Conservation (phyloP, 2,888 invertebrate species). For the Julus scandinavius region DNA sequence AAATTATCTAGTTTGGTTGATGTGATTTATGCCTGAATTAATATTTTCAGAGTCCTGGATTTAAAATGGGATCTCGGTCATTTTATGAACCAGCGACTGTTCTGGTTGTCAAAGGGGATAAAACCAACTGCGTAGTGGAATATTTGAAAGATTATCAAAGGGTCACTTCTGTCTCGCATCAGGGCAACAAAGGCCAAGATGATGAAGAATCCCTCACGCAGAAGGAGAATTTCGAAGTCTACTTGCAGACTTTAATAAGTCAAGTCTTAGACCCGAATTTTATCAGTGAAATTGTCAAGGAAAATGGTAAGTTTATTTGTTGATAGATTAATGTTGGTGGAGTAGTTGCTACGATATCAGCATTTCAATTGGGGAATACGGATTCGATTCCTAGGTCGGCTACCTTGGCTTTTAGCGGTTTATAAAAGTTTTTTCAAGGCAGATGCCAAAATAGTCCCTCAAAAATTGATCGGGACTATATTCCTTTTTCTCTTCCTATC, state of each 20-base stretch:
- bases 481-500: too few species aligned
- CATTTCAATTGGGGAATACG: too few species aligned
- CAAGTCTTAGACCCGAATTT: slow-evolving; percentile 91
- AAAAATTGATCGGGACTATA: too few species aligned
- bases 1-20: slow-evolving; percentile 16
- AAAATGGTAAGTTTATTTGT: slow-evolving; percentile 77
- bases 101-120: slow-evolving; percentile 78
- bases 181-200: slow-evolving; percentile 45
- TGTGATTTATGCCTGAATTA: not conserved
- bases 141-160: slow-evolving; percentile 65
- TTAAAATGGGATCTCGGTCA: slow-evolving; percentile 84
- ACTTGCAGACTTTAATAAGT: slow-evolving; percentile 89
- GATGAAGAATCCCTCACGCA: slow-evolving; percentile 52
- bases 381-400: too few species aligned
- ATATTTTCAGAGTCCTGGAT: slow-evolving; percentile 79
- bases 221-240: slow-evolving; percentile 86
- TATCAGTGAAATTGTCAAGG: slow-evolving; percentile 87
- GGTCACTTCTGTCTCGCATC: not conserved
- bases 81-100: slow-evolving; percentile 83
- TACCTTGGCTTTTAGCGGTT: too few species aligned
- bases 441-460: too few species aligned
- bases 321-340: too few species aligned
- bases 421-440: too few species aligned
- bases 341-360: too few species aligned
- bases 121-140: slow-evolving; percentile 82